A percentile compares a stretch with the other conserved stretches of the same genome.
These are phyloP conservation scores for Helobdella robusta DNA, from an alignment of 2,888 invertebrate species.

Conservation along the genomic window DNA sequence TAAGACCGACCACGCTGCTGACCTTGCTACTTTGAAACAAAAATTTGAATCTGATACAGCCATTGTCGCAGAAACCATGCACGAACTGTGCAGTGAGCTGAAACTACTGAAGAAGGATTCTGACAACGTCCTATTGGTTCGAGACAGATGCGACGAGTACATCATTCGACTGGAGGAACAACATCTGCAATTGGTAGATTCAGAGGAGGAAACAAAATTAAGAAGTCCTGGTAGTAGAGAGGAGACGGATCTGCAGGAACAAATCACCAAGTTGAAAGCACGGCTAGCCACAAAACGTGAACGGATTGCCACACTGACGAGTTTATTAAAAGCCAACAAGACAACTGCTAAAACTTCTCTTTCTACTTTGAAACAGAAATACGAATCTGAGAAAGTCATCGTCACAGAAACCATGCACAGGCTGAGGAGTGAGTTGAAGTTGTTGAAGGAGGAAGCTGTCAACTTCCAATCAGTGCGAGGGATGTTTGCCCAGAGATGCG, in stretches of 20 bases:
- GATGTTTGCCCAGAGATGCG: conserved; percentile 97
- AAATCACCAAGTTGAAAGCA: conserved; percentile 72
- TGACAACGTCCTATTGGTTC: no score
- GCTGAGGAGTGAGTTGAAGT: conserved; percentile 82
- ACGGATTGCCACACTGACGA: conserved; percentile 91
- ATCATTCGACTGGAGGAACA: no score
- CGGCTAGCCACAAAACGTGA: conserved; percentile 89
- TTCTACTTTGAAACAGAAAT: conserved; percentile 93
- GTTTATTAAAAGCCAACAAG: conserved; percentile 96
- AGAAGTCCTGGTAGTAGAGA: no score
- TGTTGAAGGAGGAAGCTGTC: conserved; percentile 95
- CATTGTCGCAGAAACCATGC: no score
- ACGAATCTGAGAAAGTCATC: conserved; percentile 93
- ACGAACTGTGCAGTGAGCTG: no score
- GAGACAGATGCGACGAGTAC: no score
- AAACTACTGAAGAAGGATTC: no score
- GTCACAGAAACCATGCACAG: conserved; percentile 96
- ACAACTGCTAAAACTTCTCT: conserved; percentile 95
- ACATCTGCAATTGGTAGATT: no score
- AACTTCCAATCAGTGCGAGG: conserved; percentile 90
- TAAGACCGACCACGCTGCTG: no score
- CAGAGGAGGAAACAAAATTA: no score
- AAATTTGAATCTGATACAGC: no score
- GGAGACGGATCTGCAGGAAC: conserved; percentile 88
- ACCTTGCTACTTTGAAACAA: no score